phyloP scores from a whole-genome alignment of 2,113 vertebrate genomes.

The Pitta sordida region DNA sequence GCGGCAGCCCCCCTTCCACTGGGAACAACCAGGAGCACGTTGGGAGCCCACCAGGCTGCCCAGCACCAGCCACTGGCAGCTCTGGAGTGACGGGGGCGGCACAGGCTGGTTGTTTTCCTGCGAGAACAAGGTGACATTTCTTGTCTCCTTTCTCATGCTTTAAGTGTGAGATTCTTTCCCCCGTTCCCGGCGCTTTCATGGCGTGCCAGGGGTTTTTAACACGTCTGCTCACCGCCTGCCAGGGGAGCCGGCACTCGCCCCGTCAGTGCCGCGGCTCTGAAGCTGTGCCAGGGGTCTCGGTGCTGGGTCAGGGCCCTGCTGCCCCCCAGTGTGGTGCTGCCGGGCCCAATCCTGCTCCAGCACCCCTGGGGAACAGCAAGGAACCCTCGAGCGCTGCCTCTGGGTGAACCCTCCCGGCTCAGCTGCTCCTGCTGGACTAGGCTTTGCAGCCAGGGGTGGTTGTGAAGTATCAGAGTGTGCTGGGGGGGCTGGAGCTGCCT shows the following conservation, averaged over 20 bases:
- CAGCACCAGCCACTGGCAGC: neutral
- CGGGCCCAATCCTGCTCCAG: neutral
- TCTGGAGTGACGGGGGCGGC: neutral
- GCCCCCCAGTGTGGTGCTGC: neutral
- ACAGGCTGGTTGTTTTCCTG: neutral
- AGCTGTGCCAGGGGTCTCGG: neutral
- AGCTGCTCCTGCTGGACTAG: neutral
- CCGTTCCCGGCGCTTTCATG: slow-evolving; percentile 30
- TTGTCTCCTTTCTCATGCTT: slow-evolving; percentile 33
- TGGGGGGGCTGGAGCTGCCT: neutral
- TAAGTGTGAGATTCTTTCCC: slow-evolving; percentile 10
- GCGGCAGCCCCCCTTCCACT: neutral
- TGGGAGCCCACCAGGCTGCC: neutral
- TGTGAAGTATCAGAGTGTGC: neutral
- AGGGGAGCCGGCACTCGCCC: slow-evolving; percentile 12
- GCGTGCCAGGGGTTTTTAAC: slow-evolving; percentile 53
- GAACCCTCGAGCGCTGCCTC: neutral
- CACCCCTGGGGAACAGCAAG: neutral
- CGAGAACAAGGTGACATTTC: slow-evolving; percentile 57
- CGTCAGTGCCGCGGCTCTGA: neutral
- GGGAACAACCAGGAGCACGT: neutral
- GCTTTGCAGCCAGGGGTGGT: neutral
- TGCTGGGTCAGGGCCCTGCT: neutral
- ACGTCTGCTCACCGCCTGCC: slow-evolving; percentile 29
- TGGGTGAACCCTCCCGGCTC: neutral